Percentiles rank a stretch among this genome's conserved stretches.
These are phyloP conservation scores for Mimumesa dahlbomi DNA, from an alignment of 2,888 invertebrate genomes.

Conservation along the genomic window DNA sequence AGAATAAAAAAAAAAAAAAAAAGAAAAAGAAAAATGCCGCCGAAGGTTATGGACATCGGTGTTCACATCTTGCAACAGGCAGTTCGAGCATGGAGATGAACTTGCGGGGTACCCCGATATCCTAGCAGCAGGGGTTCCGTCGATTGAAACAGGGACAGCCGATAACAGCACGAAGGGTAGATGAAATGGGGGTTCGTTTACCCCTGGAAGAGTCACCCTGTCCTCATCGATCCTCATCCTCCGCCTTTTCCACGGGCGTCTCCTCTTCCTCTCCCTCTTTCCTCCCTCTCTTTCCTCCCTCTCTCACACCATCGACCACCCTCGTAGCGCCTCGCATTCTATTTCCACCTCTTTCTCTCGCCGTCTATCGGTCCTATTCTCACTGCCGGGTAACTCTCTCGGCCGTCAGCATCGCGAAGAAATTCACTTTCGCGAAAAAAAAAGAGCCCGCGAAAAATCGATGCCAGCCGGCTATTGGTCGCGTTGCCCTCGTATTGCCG, in stretches of 20 bases:
- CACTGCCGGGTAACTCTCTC: conserved; percentile 26
- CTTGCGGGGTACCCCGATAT: conserved; percentile 40
- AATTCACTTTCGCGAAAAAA: conserved; percentile 76
- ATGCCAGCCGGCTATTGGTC: conserved; percentile 72
- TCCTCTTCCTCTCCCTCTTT: conserved; percentile 40
- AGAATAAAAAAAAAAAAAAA: conserved; percentile 12
- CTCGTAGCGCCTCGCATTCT: conserved; percentile 47
- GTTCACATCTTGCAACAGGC: conserved; percentile 46
- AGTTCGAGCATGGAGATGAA: conserved; percentile 51
- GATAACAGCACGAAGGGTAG: conserved; percentile 69
- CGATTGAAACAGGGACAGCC: conserved; percentile 74
- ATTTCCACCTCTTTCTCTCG: conserved; percentile 29
- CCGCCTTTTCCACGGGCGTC: conserved; percentile 51
- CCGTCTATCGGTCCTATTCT: conserved; percentile 7
- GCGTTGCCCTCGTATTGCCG: conserved; percentile 48
- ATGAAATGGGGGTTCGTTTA: conserved; percentile 72
- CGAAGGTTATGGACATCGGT: conserved; percentile 28
- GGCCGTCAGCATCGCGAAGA: conserved; percentile 67
- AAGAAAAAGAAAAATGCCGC: conserved; percentile 13
- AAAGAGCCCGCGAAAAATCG: conserved; percentile 75
- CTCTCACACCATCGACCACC: conserved; percentile 35
- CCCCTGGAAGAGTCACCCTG: conserved; percentile 66
- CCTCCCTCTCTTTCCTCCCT: too few species aligned
- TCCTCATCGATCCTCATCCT: conserved; percentile 67
- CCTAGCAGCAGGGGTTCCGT: conserved; percentile 52